Base-by-base conservation (phyloP, 2,888 invertebrate species). In the Parnassius orleans region DNA sequence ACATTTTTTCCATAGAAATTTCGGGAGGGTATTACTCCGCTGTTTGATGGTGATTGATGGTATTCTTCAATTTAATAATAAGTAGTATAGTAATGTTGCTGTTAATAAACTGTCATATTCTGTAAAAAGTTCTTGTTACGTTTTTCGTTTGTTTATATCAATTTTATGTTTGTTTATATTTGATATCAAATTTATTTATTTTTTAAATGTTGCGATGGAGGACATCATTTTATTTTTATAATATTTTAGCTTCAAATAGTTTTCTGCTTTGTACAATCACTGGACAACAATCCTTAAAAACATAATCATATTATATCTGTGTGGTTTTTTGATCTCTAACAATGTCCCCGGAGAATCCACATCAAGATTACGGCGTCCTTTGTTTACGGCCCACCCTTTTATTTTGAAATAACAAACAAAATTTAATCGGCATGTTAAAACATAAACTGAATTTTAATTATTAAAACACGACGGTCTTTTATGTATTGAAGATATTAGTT, bases 351-450 rank as follows among this genome's bases (percentile, higher is more conserved):
- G 73, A 74, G 76, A 76, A 80, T 81, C 75, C 79, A 73, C 73
- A 76, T 81, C 76, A 72, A 72, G 75, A 71, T 72, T 72, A 70
- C 66, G 60, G 61, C 56, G 64, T 59, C 78, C 78, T 77, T 83
- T 83, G 81, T 84, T 72, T 74, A 70, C 68, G 65, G 62, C 57
- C 66, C 73, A 75, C 70, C 74, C 75, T 77, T 81, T 43, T 76
- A 79, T 77, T 83, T 83, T 80, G 75, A 75, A 72, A 76, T 77
- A 72, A 76, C 72, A 72, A 68, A 68, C 69, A 75, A 74, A 79
- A 77, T 79, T 79, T 77, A 77, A 79, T 78, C 73, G 73, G 53
- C 61, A 64, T 59, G 59, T 63, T 63, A 82, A 81, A 80, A 79
- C 69, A 33, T 66, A 65, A 64, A 66, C 67, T 33, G 69, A 71